These are phyloP conservation scores for Oncopeltus fasciatus DNA, from an alignment of 1,140 invertebrate species.

Conservation along the genomic window DNA sequence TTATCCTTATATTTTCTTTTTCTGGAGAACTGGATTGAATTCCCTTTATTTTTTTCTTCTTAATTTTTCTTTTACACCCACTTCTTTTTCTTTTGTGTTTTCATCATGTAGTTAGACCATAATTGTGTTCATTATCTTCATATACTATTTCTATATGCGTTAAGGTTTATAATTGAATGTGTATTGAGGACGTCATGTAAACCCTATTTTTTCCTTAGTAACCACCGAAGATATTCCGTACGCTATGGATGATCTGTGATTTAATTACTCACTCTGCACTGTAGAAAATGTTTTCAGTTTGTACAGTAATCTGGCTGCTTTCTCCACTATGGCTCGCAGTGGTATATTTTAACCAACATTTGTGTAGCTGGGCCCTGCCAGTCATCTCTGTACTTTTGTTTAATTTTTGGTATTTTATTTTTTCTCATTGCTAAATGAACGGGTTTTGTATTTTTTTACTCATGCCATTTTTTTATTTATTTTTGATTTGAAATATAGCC, in stretches of 20 bases:
- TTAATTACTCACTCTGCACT: constrained; percentile 10
- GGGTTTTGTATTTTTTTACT: background rate
- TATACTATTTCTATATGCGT: background rate
- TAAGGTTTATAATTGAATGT: constrained; percentile 1
- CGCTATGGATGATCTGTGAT: constrained; percentile 11
- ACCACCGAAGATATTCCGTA: constrained; percentile 7
- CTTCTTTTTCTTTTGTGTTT: background rate
- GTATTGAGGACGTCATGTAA: constrained; percentile 9
- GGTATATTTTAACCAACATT: constrained; percentile 11
- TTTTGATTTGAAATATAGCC: too few species aligned
- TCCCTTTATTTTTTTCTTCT: background rate
- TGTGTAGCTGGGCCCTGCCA: constrained; percentile 8
- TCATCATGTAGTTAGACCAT: background rate
- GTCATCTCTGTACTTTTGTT: constrained; percentile 7
- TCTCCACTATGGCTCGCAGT: constrained; percentile 12
- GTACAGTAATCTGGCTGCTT: constrained; percentile 13
- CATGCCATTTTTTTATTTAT: background rate
- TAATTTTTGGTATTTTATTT: background rate
- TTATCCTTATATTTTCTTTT: too few species aligned
- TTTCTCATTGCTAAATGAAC: background rate
- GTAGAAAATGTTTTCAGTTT: constrained; percentile 11
- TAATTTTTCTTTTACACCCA: background rate
- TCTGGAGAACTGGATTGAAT: background rate
- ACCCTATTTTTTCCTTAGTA: constrained; percentile 9
- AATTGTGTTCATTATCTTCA: background rate